Percentiles rank a stretch among this genome's conserved stretches.
phyloP scores from a whole-genome alignment of 2,113 vertebrate species.

The Craseonycteris thonglongyai region DNA sequence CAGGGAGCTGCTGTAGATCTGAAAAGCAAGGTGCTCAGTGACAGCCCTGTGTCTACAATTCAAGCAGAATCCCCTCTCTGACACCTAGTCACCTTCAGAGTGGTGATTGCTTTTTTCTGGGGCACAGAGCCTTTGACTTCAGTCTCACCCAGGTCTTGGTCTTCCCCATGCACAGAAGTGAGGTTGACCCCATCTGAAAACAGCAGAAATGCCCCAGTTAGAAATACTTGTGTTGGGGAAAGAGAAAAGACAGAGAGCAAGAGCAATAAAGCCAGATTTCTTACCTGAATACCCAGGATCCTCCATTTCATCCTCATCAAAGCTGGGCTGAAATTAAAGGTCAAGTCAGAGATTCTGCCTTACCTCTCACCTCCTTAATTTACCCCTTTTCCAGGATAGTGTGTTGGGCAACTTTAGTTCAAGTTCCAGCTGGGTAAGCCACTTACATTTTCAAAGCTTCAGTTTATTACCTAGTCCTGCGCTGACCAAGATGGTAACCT shows the following conservation, averaged over 20 bases:
- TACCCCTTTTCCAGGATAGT: background rate
- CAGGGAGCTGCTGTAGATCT: slow-evolving; percentile 89
- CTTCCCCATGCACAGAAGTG: slow-evolving; percentile 72
- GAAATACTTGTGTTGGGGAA: background rate
- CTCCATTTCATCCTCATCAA: slow-evolving; percentile 84
- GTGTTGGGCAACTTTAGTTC: background rate
- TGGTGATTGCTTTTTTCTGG: slow-evolving; percentile 79
- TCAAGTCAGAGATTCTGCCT: background rate
- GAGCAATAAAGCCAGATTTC: background rate
- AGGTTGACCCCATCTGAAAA: slow-evolving; percentile 79
- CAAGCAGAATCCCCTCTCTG: background rate
- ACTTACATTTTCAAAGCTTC: background rate
- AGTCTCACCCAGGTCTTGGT: slow-evolving; percentile 71
- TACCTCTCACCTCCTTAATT: background rate
- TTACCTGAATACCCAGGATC: slow-evolving; percentile 79
- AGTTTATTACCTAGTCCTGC: background rate
- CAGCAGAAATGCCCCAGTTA: background rate
- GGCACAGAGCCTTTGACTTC: slow-evolving; percentile 74
- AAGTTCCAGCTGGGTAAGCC: background rate
- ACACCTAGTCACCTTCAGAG: slow-evolving; percentile 77
- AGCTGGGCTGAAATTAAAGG: slow-evolving; percentile 74
- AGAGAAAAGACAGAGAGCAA: background rate
- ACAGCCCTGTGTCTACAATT: background rate
- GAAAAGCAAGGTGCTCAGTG: background rate
- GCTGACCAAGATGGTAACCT: background rate